Evolutionary conservation across 1,140 invertebrate genomes (phyloP), one percentile per base, ranked within the genome.

Genomic region (Tyrophagus putrescentiae): DNA sequence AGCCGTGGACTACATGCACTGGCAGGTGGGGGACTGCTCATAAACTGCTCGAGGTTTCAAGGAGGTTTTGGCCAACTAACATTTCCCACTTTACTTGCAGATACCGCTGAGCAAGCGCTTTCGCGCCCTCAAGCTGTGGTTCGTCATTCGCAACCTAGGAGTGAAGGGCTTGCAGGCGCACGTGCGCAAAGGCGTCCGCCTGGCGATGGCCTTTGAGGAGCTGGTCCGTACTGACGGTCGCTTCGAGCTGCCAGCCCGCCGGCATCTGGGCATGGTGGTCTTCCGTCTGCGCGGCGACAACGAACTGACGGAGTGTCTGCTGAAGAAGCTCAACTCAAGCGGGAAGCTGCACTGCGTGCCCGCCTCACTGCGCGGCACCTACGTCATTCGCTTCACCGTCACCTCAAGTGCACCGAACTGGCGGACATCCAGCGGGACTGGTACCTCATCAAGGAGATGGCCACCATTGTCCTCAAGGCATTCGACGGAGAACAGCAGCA

Each of bases 291-390:
- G 62, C 31, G 91, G 91, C 29, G 78, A 81, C 7, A 89, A 97
- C 69, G 84, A 85, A 66, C 68, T 95, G n/a, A 98, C 97, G 71
- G 89, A 97, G 72, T 92, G 90, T 69, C 74, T 99, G 2, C 73
- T 98, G 56, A 87, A 88, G 57, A 81, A 81, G 52, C 92, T 98
- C 62, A 99, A 99, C 69, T 91, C 86, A 54, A 93, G 89, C 4
- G 93, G 93, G 4, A 88, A 89, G 71, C 74, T 98, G 52, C 94
- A 98, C 71, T 96, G 98, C 91, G 90, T 98, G 2, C 93, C 93
- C 0, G 88, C 92, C 0, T 83, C 79, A 33, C 82, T 78, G 16
- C 72, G 79, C 67, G 78, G 84, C 0, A 83, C 84, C 70, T 96
- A 96, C 69, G 72, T 78, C 1, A 98, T 99, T 65, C 79, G 93